Evolutionary conservation across 2,888 invertebrate species (phyloP).

Genomic region (Sipha maydis): DNA sequence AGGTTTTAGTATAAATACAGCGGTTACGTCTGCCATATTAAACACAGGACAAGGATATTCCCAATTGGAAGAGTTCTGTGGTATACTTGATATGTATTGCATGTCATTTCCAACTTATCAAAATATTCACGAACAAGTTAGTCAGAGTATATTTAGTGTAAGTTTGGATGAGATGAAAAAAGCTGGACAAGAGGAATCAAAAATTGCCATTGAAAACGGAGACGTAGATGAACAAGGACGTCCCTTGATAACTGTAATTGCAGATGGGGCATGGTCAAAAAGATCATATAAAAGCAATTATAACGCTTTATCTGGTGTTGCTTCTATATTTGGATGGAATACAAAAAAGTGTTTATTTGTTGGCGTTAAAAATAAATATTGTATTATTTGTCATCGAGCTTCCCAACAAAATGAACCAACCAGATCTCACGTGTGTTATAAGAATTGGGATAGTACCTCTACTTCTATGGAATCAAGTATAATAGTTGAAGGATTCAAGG

Average conservation of each 20-base stretch:
- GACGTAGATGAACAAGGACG: not conserved
- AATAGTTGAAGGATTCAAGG: too few relatives aligned
- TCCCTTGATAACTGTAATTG: too few relatives aligned
- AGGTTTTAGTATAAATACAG: not conserved
- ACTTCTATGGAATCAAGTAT: too few relatives aligned
- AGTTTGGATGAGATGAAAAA: too few relatives aligned
- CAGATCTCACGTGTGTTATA: too few relatives aligned
- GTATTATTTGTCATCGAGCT: too few relatives aligned
- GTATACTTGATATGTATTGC: too few relatives aligned
- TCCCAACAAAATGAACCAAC: too few relatives aligned
- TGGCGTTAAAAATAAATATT: slow-evolving; percentile 4
- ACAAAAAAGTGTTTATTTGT: slow-evolving; percentile 1
- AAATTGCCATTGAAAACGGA: not conserved
- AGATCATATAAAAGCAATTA: not conserved
- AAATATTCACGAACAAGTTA: not conserved
- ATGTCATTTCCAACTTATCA: not conserved
- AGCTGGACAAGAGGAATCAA: too few relatives aligned
- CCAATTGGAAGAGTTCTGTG: not conserved
- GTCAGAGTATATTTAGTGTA: slow-evolving; percentile 1
- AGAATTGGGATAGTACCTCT: too few relatives aligned
- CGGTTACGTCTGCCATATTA: not conserved
- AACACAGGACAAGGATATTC: slow-evolving; percentile 2
- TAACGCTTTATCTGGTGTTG: not conserved
- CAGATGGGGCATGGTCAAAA: too few relatives aligned
- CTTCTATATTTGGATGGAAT: not conserved